These are phyloP conservation scores for Zosterops borbonicus DNA, from an alignment of 2,113 vertebrate genomes.

Conservation along the genomic window DNA sequence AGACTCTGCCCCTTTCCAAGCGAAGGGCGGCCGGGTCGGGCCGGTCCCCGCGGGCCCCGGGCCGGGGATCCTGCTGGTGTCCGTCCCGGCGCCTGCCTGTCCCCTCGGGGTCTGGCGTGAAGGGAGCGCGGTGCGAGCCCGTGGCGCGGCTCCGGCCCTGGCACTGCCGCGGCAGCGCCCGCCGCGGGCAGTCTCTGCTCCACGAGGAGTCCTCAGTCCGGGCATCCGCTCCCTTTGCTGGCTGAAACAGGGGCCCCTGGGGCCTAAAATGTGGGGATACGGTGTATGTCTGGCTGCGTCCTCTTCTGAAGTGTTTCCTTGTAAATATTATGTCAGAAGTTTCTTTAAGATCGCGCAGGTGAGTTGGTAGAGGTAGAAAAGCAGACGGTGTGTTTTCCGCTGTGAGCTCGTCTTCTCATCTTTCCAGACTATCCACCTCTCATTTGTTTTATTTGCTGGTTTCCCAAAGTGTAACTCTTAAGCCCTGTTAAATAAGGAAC, in stretches of 20 bases:
- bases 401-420: background rate
- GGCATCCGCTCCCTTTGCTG: too few relatives aligned
- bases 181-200: fast-evolving
- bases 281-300: fast-evolving
- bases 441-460: background rate
- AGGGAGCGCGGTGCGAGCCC: background rate
- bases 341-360: fast-evolving
- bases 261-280: fast-evolving
- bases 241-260: fast-evolving
- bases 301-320: background rate
- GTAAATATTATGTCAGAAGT: fast-evolving
- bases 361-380: background rate
- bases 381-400: background rate
- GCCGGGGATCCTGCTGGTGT: too few relatives aligned
- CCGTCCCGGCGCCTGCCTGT: background rate
- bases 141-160: too few relatives aligned
- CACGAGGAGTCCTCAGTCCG: fast-evolving
- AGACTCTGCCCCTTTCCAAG: background rate
- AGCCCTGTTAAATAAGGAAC: background rate
- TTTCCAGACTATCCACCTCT: background rate
- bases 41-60: too few relatives aligned
- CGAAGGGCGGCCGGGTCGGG: background rate
- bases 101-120: too few relatives aligned
- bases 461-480: background rate
- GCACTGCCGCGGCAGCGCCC: background rate